Evolutionary conservation across 2,888 invertebrate genomes (phyloP), one percentile per base, ranked within the genome.

Genomic region (Hoplodrina blanda): DNA sequence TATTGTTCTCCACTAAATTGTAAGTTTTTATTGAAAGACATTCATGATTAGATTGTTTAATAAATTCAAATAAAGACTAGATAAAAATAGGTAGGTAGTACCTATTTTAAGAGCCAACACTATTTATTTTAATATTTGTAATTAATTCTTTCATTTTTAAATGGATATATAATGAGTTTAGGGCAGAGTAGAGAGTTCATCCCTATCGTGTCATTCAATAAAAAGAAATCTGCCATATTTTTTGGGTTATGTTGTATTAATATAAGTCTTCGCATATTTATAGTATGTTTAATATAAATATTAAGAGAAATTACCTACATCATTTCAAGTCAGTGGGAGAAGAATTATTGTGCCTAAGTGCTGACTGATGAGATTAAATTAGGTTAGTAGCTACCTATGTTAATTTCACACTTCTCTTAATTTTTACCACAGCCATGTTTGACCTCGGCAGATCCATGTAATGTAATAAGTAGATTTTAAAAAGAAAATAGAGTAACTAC

Each of bases 371-470:
- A 56, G 49, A 30, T 50, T 25, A 5, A 69, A 69, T 41, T 41
- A 41, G 13, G 11, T 41, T 11, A 41, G 13, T 41, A 41, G 41
- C 10, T 37, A 3, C 41, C 41, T 41, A 49, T 20, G 13, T 10
- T 10, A 33, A 44, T 52, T 20, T 33, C 20, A 17, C 15, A 50
- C 4, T 11, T 44, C n/a, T n/a, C 15, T 44, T 44, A 33, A 72
- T 46, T 72, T 33, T 53, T 53, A 69, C 44, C 20, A 3, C 17
- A 41, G 41, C 4, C 41, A 13, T 13, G 13, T 41, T 41, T 60
- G 33, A 72, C 52, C 25, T 60, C 44, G 52, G 52, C 33, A 25
- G 19, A 4, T 54, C 13, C 33, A n/a, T 59, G 53, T 11, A 10
- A 46, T 20, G 15, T 59, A 13, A 20, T 17, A 46, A 17, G 46